Evolutionary conservation across 2,113 vertebrate species (phyloP).

Genomic region (Gnathonemus longibarbis): DNA sequence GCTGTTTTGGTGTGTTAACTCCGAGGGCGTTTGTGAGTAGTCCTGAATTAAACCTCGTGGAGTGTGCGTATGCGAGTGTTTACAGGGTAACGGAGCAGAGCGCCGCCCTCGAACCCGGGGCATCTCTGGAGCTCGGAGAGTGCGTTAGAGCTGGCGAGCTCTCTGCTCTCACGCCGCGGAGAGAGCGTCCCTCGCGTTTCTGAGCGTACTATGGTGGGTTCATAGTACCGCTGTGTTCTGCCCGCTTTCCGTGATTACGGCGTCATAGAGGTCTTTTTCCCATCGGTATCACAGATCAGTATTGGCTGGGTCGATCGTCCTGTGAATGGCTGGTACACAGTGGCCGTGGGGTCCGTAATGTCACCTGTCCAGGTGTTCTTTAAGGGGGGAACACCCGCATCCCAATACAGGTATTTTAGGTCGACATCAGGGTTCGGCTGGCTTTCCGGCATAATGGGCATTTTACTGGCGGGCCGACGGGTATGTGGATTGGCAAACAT

Average conservation of each 20-base stretch:
- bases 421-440: not conserved
- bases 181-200: not conserved
- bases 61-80: constrained; percentile 22
- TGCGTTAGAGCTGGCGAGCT: not conserved
- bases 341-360: not conserved
- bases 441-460: not conserved
- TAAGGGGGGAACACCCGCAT: not conserved
- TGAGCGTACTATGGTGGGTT: not conserved
- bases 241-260: not conserved
- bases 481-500: not conserved
- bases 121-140: not conserved
- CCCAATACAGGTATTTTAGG: not conserved
- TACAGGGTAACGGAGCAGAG: not conserved
- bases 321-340: not conserved
- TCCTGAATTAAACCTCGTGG: not conserved
- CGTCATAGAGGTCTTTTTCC: not conserved
- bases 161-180: not conserved
- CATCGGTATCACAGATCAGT: not conserved
- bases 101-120: not conserved
- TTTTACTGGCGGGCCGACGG: not conserved
- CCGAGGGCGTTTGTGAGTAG: not conserved
- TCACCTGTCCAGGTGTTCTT: not conserved
- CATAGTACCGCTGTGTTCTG: not conserved
- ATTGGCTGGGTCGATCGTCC: not conserved
- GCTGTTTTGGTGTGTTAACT: not conserved